These are phyloP conservation scores for Rhodophaea formosa DNA, from an alignment of 2,888 invertebrate species.

Conservation along the genomic window DNA sequence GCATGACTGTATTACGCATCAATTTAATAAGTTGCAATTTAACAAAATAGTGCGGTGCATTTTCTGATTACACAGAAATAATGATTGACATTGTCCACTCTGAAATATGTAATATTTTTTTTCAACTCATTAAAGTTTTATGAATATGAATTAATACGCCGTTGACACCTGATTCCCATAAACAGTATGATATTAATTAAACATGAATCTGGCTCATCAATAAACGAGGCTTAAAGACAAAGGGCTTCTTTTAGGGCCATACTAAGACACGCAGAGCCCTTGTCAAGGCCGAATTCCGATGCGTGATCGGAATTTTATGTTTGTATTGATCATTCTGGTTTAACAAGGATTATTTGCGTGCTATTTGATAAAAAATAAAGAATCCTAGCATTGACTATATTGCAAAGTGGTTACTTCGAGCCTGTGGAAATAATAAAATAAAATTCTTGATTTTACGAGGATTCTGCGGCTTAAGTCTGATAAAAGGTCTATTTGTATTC, in stretches of 20 bases:
- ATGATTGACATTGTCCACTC: not conserved
- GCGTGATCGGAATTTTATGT: conserved; percentile 39
- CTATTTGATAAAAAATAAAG: not conserved
- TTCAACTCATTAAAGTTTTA: not conserved
- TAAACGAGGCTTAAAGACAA: conserved; percentile 34
- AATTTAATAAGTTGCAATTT: not conserved
- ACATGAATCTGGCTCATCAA: conserved; percentile 4
- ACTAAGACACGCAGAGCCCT: conserved; percentile 36
- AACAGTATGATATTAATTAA: conserved; percentile 7
- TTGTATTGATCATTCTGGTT: not conserved
- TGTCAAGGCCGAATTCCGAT: conserved; percentile 47
- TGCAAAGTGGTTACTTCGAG: not conserved
- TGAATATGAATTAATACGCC: not conserved
- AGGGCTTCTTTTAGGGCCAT: conserved; percentile 43
- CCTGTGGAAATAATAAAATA: no score
- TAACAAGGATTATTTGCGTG: not conserved
- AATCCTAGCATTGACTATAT: not conserved
- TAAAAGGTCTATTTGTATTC: no score
- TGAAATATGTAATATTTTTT: not conserved
- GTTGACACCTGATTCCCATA: not conserved
- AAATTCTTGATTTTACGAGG: no score
- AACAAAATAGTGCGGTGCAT: not conserved
- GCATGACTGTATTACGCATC: not conserved
- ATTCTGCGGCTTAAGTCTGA: no score
- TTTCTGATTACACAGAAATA: not conserved